phyloP scores from a whole-genome alignment of 2,797 vertebrate genomes.

The Anas capensis region DNA sequence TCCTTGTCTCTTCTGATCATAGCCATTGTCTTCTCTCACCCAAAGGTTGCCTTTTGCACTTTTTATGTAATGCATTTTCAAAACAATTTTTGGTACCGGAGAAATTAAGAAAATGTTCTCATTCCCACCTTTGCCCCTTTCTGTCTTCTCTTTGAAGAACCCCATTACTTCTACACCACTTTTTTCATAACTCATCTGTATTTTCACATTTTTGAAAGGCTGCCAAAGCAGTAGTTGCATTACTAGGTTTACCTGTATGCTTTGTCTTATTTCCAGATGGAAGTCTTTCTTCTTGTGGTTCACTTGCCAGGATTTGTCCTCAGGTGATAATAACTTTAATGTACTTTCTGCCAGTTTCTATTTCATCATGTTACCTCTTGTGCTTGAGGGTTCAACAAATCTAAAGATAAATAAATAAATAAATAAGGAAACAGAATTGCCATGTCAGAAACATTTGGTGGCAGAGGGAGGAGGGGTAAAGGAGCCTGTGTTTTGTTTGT shows the following conservation, averaged over 20 bases:
- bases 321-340: conserved; percentile 62
- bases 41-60: not conserved
- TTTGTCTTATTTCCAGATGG: conserved; percentile 52
- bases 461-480: not conserved
- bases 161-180: not conserved
- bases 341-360: conserved; percentile 60
- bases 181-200: not conserved
- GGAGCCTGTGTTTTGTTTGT: not conserved
- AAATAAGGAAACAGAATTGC: conserved; percentile 9
- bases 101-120: not conserved
- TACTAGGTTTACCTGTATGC: conserved; percentile 2
- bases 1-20: not conserved
- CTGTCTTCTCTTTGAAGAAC: not conserved
- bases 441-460: not conserved
- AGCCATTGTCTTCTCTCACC: not conserved
- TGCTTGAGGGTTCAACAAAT: conserved; percentile 15
- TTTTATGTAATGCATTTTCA: not conserved
- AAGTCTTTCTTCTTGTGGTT: conserved; percentile 33
- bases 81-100: not conserved
- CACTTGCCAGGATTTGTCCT: conserved; percentile 40
- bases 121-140: not conserved
- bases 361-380: conserved; percentile 46
- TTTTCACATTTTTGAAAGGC: not conserved
- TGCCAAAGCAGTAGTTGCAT: conserved; percentile 5
- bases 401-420: conserved; percentile 13